phyloP scores from a whole-genome alignment of 2,113 vertebrate genomes.

The Lepus americanus region DNA sequence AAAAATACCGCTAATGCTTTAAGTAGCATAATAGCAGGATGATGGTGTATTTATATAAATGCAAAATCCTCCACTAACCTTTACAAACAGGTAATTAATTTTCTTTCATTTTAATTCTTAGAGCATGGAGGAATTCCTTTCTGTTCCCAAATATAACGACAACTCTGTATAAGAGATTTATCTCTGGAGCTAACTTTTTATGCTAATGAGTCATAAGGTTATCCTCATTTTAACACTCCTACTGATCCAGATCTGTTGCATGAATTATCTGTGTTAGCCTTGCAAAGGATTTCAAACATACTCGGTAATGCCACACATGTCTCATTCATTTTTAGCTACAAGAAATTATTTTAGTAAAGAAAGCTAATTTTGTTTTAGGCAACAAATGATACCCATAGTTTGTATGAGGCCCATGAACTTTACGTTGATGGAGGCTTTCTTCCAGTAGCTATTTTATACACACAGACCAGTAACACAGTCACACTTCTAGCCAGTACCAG shows the following conservation, averaged over 20 bases:
- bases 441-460: background rate
- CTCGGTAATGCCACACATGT: constrained; percentile 26
- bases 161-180: constrained; percentile 64
- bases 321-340: constrained; percentile 39
- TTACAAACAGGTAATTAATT: constrained; percentile 44
- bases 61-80: constrained; percentile 57
- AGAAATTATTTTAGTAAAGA: constrained; percentile 34
- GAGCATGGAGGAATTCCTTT: constrained; percentile 58
- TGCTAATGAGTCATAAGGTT: constrained; percentile 74
- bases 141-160: constrained; percentile 66
- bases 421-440: constrained; percentile 31
- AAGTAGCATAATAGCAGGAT: background rate
- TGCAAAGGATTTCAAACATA: constrained; percentile 62
- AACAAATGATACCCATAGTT: constrained; percentile 32
- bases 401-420: background rate
- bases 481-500: background rate
- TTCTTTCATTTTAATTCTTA: constrained; percentile 64
- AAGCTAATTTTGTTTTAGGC: constrained; percentile 50
- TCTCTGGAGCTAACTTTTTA: constrained; percentile 74
- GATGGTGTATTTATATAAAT: constrained; percentile 21
- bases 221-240: constrained; percentile 59
- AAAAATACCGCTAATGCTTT: background rate
- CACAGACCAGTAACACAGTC: background rate
- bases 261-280: constrained; percentile 57
- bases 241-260: constrained; percentile 64